Evolutionary conservation across 2,113 vertebrate species (phyloP).

Genomic region (Odobenus rosmarus): DNA sequence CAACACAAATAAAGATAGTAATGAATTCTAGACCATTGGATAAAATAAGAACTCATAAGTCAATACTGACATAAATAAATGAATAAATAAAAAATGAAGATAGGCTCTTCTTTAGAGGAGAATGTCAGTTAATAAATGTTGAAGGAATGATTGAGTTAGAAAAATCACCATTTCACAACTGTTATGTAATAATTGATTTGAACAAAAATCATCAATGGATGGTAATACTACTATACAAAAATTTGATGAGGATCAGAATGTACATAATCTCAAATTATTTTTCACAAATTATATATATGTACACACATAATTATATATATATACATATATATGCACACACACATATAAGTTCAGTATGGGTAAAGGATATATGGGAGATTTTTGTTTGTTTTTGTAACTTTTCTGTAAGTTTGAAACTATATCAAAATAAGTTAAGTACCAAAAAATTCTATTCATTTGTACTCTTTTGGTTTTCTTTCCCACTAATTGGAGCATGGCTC

Average conservation of each 20-base stretch:
- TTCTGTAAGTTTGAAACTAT: neutral
- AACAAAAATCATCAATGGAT: neutral
- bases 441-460: neutral
- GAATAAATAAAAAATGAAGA: neutral
- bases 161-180: neutral
- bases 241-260: neutral
- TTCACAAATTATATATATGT: neutral
- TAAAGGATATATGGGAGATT: neutral
- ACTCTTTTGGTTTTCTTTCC: slow-evolving; percentile 4
- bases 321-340: neutral
- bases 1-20: neutral
- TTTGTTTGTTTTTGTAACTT: neutral
- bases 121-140: neutral
- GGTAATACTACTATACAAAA: neutral
- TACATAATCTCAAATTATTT: neutral
- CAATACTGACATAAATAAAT: neutral
- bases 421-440: neutral
- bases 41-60: neutral
- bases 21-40: neutral
- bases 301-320: neutral
- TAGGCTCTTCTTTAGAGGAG: neutral
- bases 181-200: neutral
- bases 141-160: neutral
- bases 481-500: neutral
- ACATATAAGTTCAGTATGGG: neutral